Base-by-base conservation (phyloP, 2,888 invertebrate species). In the Spisula subtruncata region DNA sequence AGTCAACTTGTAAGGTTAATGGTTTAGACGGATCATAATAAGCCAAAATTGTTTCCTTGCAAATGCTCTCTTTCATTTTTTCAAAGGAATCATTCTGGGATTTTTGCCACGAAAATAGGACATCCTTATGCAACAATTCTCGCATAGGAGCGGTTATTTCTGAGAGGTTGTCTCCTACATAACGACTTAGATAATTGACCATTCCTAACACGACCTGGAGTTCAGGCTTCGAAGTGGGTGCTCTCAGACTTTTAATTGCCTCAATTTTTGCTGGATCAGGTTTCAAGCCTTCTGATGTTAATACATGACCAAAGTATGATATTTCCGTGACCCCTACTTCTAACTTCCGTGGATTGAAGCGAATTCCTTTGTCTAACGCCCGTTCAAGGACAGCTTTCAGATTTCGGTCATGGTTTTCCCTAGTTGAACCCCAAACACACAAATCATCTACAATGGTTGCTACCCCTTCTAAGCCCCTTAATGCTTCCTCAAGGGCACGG, bases 21-120 rank as follows among this genome's bases (percentile, higher is more conserved):
- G 85, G 84, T 18, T 87, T 81, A n/a, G 79, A 87, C 10, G 87
- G 83, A 79, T 92, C 81, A 71, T 81, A 89, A 56, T 90, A 93
- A 0, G 88, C 66, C 14, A 94, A 87, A 5, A 90, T 81, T 48
- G 92, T 93, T 5, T 90, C 89, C 16, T 89, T 83, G 18, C 90
- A 80, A 5, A 90, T 84, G 16, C 86, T 12, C 6, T 82, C 25
- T 60, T 93, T 93, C 41, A 93, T 84, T n/a, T 88, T 88, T 5
- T 90, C 14, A 75, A 95, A 95, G 14, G 56, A 35, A 25, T 84
- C 18, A 12, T 25, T 41, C 14, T 80, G 66, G 41, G 41, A 18
- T 4, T 51, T 20, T 0, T 81, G 20, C 88, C 84, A 85, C 10
- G 79, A 41, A 41, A 60, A 81, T 71, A n/a, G 2, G 18, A 71